Percentiles rank a stretch among this genome's conserved stretches.
Evolutionary conservation across 1,140 invertebrate genomes (phyloP).

Genomic region (Cotesia chilonis): DNA sequence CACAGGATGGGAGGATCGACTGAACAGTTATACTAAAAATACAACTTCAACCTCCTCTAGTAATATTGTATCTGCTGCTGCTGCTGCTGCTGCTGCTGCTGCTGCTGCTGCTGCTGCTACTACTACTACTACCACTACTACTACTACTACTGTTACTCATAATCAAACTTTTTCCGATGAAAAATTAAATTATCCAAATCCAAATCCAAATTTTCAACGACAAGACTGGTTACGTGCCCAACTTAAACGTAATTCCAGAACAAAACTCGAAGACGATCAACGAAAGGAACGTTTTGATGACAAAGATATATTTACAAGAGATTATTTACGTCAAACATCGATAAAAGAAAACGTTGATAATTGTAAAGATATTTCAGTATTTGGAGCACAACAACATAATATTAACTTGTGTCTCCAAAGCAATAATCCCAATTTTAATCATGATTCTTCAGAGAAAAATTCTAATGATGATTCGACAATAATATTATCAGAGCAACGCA

Average conservation of each 20-base stretch:
- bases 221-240: constrained; percentile 68
- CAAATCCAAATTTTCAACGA: constrained; percentile 69
- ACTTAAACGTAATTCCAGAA: constrained; percentile 60
- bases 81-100: no score
- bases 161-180: constrained; percentile 46
- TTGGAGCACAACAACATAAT: constrained; percentile 49
- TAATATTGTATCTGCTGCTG: no score
- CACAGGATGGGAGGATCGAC: constrained; percentile 66
- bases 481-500: constrained; percentile 43
- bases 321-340: constrained; percentile 55
- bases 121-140: no score
- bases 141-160: no score
- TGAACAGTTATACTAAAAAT: constrained; percentile 46
- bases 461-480: constrained; percentile 43
- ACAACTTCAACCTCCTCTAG: constrained; percentile 36
- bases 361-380: constrained; percentile 54
- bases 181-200: constrained; percentile 61
- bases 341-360: constrained; percentile 61
- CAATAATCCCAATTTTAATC: constrained; percentile 54
- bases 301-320: constrained; percentile 58
- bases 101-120: no score
- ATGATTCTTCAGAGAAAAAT: constrained; percentile 54
- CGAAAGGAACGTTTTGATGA: constrained; percentile 55
- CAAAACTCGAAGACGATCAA: constrained; percentile 59
- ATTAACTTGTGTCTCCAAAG: constrained; percentile 43